Conservation (phyloP, 2,113 vertebrate species). For the Rhabdornis inornatus region DNA sequence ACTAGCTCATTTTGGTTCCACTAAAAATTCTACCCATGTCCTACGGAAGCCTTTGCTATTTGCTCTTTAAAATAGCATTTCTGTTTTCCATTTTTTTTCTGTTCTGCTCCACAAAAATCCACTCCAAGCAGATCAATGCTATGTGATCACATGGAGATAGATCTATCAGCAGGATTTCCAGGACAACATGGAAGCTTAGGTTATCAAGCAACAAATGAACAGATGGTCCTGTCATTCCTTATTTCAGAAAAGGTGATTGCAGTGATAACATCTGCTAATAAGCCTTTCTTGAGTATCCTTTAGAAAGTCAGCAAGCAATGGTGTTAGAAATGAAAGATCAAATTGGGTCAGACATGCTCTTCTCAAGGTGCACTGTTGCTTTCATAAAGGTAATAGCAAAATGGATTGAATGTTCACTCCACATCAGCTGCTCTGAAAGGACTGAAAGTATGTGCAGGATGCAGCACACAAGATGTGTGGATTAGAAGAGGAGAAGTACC, state of each 20-base stretch:
- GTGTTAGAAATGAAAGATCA: constrained; percentile 70
- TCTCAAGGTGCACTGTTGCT: constrained; percentile 57
- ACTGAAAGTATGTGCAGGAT: not conserved
- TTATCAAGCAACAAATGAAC: constrained; percentile 66
- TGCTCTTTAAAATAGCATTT: constrained; percentile 28
- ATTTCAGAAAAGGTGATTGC: constrained; percentile 64
- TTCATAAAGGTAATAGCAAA: constrained; percentile 65
- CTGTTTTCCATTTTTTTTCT: not conserved
- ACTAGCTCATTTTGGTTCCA: not conserved
- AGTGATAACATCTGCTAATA: constrained; percentile 70
- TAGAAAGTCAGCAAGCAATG: constrained; percentile 56
- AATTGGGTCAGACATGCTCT: constrained; percentile 59
- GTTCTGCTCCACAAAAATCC: constrained; percentile 31
- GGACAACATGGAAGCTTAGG: constrained; percentile 47
- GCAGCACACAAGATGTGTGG: not conserved
- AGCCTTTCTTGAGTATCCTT: constrained; percentile 64
- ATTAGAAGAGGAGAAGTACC: not conserved
- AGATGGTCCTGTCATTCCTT: constrained; percentile 66
- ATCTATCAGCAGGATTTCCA: constrained; percentile 59
- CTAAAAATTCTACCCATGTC: not conserved
- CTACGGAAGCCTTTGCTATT: not conserved
- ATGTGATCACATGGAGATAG: constrained; percentile 35
- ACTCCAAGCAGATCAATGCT: constrained; percentile 56
- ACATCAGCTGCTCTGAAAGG: constrained; percentile 26
- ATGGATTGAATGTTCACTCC: constrained; percentile 56